These are phyloP conservation scores for Trididemnum nubilum DNA, from an alignment of 23 tunicate genomes.

Conservation along the genomic window DNA sequence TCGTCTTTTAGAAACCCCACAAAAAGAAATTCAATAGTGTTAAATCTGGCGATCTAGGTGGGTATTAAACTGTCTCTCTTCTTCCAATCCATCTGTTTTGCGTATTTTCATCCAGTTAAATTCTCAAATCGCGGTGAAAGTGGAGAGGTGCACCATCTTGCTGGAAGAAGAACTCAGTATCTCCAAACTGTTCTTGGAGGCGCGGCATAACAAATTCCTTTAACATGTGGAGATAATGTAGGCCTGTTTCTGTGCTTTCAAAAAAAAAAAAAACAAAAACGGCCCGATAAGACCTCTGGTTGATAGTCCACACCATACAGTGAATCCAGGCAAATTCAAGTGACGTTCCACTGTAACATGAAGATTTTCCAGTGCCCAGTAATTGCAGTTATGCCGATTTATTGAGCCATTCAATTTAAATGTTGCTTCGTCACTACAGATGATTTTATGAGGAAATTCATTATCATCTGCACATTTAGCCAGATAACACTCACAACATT, in stretches of 20 bases:
- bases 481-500: slow-evolving; percentile 3
- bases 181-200: too few relatives aligned
- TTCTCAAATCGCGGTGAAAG: slow-evolving; percentile 10
- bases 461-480: slow-evolving; percentile 9
- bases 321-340: slow-evolving; percentile 19
- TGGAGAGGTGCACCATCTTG: slow-evolving; percentile 12
- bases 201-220: slow-evolving; percentile 14
- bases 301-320: neutral
- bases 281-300: neutral
- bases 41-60: too few relatives aligned
- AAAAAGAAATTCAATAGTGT: too few relatives aligned
- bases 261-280: too few relatives aligned
- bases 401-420: slow-evolving; percentile 17
- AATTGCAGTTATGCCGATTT: slow-evolving; percentile 19
- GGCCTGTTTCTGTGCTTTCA: slow-evolving; percentile 5
- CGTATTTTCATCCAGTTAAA: too few relatives aligned
- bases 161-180: slow-evolving; percentile 13
- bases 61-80: too few relatives aligned
- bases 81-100: too few relatives aligned
- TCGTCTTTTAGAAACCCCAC: too few relatives aligned
- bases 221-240: slow-evolving; percentile 3
- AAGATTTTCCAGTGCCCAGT: slow-evolving; percentile 11
- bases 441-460: neutral
- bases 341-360: slow-evolving; percentile 10
- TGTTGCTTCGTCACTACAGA: slow-evolving; percentile 13